phyloP scores from a whole-genome alignment of 2,888 invertebrate species.

The Rotaria sp. region DNA sequence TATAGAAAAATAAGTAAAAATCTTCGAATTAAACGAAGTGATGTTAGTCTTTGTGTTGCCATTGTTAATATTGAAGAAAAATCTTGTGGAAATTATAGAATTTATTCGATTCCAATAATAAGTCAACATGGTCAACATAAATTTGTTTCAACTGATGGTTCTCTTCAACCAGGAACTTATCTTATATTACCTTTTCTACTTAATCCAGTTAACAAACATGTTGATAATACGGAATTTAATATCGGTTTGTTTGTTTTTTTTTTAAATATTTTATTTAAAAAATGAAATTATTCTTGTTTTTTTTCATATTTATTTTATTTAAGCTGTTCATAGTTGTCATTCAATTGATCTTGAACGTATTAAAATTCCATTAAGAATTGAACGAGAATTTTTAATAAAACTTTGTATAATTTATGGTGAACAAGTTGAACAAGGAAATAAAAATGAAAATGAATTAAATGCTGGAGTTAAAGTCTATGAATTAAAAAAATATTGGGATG shows the following conservation, averaged over 20 bases:
- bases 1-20: conserved; percentile 26
- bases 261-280: neutral
- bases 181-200: neutral
- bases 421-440: neutral
- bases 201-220: neutral
- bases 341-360: conserved; percentile 15
- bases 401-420: conserved; percentile 19
- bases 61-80: conserved; percentile 8
- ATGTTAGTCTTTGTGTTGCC: conserved; percentile 11
- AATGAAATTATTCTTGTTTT: neutral
- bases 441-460: neutral
- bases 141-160: conserved; percentile 24
- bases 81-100: neutral
- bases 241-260: neutral
- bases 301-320: neutral
- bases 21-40: conserved; percentile 20
- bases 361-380: neutral
- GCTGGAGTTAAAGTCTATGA: neutral
- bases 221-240: conserved; percentile 15
- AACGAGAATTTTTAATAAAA: conserved; percentile 26
- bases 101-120: neutral
- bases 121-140: conserved; percentile 24
- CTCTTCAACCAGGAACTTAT: neutral
- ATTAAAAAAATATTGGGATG: conserved; percentile 26
- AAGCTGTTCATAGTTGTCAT: conserved; percentile 17